These are phyloP conservation scores for Clitarchus hookeri DNA, from an alignment of 2,888 invertebrate genomes.

Conservation along the genomic window DNA sequence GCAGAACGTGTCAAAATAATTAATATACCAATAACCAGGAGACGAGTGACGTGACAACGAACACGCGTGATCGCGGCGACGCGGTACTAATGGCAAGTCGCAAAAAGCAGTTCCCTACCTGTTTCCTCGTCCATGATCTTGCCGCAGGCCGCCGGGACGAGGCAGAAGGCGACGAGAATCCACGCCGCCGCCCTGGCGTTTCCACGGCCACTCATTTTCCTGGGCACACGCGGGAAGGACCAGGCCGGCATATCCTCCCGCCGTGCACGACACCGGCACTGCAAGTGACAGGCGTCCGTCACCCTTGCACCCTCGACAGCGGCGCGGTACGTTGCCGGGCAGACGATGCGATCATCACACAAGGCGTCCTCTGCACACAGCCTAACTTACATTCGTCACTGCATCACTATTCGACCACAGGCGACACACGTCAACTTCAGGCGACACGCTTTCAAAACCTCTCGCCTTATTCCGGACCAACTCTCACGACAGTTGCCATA, in stretches of 20 bases:
- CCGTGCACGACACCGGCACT: neutral
- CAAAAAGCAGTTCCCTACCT: neutral
- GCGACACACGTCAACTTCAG: neutral
- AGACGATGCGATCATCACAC: neutral
- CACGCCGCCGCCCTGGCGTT: neutral
- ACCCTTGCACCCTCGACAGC: neutral
- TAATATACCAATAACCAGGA: too few relatives aligned
- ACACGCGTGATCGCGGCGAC: too few relatives aligned
- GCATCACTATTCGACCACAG: neutral
- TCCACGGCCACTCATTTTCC: neutral
- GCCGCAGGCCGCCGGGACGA: neutral
- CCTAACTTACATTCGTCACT: neutral
- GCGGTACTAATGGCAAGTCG: too few relatives aligned
- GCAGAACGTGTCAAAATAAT: too few relatives aligned
- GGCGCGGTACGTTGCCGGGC: too few relatives aligned
- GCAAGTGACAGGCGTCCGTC: neutral
- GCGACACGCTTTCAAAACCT: too few relatives aligned
- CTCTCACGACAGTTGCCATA: too few relatives aligned
- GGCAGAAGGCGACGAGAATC: neutral
- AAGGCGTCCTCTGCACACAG: neutral
- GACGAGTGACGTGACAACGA: too few relatives aligned
- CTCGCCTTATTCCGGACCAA: too few relatives aligned
- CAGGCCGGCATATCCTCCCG: neutral
- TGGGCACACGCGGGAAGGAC: neutral
- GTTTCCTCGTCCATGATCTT: slow-evolving; percentile 5